Percentiles rank a stretch among this genome's conserved stretches.
Conservation (phyloP, 1,140 invertebrate genomes). For the Bombus sylvicola region DNA sequence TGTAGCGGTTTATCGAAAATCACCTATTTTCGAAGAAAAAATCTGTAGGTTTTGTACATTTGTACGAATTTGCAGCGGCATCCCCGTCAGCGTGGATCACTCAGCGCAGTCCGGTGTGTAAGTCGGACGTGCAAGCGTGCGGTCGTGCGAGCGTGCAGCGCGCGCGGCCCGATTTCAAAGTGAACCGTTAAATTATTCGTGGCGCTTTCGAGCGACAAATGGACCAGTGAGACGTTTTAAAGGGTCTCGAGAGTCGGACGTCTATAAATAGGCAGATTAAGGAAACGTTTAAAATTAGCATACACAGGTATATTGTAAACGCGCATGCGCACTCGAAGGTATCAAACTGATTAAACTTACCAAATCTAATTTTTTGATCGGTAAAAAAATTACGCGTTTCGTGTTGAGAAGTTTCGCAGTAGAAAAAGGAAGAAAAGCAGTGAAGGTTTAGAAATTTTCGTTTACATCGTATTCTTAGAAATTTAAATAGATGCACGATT, state of each 20-base stretch:
- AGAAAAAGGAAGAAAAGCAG: not conserved
- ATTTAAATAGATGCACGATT: not conserved
- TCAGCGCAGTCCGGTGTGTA: not conserved
- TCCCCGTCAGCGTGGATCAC: not conserved
- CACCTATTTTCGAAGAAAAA: not conserved
- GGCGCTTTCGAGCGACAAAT: slow-evolving; percentile 65
- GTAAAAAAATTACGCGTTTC: not conserved
- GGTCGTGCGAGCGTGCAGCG: slow-evolving; percentile 17
- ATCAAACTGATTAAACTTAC: not conserved
- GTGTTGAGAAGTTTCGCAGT: not conserved
- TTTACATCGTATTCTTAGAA: too few relatives aligned
- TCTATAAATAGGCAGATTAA: slow-evolving; percentile 74
- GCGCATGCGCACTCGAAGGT: slow-evolving; percentile 14
- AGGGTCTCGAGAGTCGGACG: slow-evolving; percentile 66
- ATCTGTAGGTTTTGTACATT: not conserved
- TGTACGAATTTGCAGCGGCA: not conserved
- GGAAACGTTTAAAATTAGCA: slow-evolving; percentile 76
- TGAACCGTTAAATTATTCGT: slow-evolving; percentile 66
- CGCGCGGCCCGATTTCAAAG: slow-evolving; percentile 60
- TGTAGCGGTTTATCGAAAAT: too few relatives aligned
- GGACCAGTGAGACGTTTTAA: slow-evolving; percentile 68
- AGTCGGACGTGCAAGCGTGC: slow-evolving; percentile 2
- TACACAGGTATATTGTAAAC: slow-evolving; percentile 22
- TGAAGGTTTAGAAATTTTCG: not conserved
- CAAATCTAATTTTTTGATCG: not conserved